Evolutionary conservation across 53 echinoderm and acorn worm genomes (phyloP).

Genomic region (Astropecten irregularis): DNA sequence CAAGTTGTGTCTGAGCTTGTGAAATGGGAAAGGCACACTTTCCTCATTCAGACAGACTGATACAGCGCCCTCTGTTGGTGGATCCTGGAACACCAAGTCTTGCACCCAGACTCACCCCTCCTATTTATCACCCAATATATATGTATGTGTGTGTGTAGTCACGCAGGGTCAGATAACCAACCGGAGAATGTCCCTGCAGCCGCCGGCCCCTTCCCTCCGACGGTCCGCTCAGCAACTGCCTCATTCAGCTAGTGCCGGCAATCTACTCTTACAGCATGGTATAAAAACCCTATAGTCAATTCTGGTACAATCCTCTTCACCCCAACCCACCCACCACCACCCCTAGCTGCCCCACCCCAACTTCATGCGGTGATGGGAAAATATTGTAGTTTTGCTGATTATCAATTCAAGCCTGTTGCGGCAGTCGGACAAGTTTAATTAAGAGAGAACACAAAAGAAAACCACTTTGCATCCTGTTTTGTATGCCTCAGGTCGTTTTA

Average conservation of each 20-base stretch:
- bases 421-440: no score
- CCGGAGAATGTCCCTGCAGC: constrained; percentile 18
- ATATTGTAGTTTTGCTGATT: no score
- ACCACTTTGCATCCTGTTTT: no score
- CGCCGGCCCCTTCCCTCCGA: background rate
- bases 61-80: background rate
- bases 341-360: no score
- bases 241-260: constrained; percentile 69
- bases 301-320: background rate
- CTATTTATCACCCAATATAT: background rate
- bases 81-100: background rate
- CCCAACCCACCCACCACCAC: no score
- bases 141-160: background rate
- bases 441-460: no score
- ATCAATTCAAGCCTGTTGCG: no score
- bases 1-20: no score
- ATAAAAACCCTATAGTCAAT: constrained; percentile 4
- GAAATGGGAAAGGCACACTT: no score
- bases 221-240: constrained; percentile 50
- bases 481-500: no score
- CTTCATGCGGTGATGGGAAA: background rate
- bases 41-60: no score
- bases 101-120: constrained; percentile 3
- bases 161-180: background rate
- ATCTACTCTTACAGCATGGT: constrained; percentile 72